Conservation (phyloP, 2,888 invertebrate species). For the Cerastis leucographa region DNA sequence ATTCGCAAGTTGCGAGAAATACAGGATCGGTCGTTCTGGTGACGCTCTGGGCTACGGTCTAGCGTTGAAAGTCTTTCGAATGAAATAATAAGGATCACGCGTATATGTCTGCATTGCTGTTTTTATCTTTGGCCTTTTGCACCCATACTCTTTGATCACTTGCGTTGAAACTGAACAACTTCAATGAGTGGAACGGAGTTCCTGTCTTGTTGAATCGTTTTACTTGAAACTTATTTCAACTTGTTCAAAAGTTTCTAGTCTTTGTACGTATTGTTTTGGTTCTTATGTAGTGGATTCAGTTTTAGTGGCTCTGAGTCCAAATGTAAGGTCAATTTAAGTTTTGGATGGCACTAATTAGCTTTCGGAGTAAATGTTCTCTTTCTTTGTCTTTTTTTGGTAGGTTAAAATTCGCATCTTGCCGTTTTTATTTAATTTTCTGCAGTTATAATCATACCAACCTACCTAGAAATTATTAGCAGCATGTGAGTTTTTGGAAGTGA, state of each 20-base stretch:
- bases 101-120: not conserved
- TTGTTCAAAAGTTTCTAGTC: slow-evolving; percentile 53
- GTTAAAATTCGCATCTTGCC: not conserved
- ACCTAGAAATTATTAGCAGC: not conserved
- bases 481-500: too few species aligned
- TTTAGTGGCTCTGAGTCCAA: slow-evolving; percentile 10
- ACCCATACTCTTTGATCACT: not conserved
- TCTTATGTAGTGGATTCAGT: slow-evolving; percentile 25
- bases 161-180: slow-evolving; percentile 49
- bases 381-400: not conserved
- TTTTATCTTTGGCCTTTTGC: slow-evolving; percentile 5
- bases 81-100: not conserved
- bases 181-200: slow-evolving; percentile 48
- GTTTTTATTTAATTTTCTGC: not conserved
- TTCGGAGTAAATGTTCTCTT: not conserved
- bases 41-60: not conserved
- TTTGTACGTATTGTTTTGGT: slow-evolving; percentile 30
- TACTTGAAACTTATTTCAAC: slow-evolving; percentile 54
- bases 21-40: not conserved
- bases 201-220: slow-evolving; percentile 54
- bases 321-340: not conserved
- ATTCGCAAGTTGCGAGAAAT: not conserved
- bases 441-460: not conserved
- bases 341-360: not conserved
- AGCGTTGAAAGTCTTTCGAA: not conserved